Evolutionary conservation across 2,888 invertebrate species (phyloP), one percentile per base, ranked within the genome.

Genomic region (Amphiduros pacificus): DNA sequence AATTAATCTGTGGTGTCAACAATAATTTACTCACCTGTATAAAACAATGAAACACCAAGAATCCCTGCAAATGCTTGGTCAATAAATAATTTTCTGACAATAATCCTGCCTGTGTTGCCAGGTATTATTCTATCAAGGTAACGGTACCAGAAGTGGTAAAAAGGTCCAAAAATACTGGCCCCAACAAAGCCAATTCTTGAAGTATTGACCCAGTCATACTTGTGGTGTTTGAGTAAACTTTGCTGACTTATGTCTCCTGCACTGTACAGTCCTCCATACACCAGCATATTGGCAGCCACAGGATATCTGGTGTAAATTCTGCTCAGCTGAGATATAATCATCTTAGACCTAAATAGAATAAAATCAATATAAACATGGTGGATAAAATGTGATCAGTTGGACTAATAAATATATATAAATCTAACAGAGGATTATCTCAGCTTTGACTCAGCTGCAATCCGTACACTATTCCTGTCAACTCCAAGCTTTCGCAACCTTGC

Each of bases 161-260:
- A 56, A 2, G 56, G 56, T 6, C 56, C 56, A 31, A 56, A 56
- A 29, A 44, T 4, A 9, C 44, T 28, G 17, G 56, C 56, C 2
- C 56, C 56, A 20, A 56, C 29, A 9, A 29, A 17, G 3, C 28
- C 56, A 5, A 56, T 48, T 20, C 28, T 17, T n/a, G n/a, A 20
- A 4, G 56, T 48, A 29, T 48, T 56, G 27, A n/a, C 20, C 29
- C 44, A 17, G 29, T 28, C 28, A 20, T n/a, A 5, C 20, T 9
- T 6, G 2, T 27, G 44, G 6, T 29, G 11, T 27, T 44, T 26
- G 17, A n/a, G 29, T 17, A 56, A 48, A 24, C 28, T 44, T 29
- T 56, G 56, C 56, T 56, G 56, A 29, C 44, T 44, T n/a, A 56
- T 41, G 22, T 56, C 56, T n/a, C 56, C 56, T 3, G 48, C 44